Base-by-base conservation (phyloP, 2,113 vertebrate species). In the Kobus ellipsiprymnus region DNA sequence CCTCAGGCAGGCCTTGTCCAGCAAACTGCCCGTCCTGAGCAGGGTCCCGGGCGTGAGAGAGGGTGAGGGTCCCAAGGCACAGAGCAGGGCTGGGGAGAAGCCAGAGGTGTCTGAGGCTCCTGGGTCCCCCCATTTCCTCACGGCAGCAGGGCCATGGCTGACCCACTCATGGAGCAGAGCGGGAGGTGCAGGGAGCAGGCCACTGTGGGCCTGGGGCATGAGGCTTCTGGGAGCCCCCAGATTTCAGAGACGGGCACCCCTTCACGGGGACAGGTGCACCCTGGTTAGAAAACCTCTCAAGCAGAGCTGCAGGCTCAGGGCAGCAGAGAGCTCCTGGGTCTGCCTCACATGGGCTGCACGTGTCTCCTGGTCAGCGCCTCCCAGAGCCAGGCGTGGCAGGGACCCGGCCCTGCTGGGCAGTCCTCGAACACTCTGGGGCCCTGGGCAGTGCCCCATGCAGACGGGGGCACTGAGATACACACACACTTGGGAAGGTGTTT, bases 171-270 rank as follows among this genome's bases (percentile, higher is more conserved):
- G 14, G 36, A 27, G 8, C 17, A n/a, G 59, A n/a, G 46, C 29
- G 5, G 57, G 36, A 23, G 33, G 48, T n/a, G 80, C 9, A 1
- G n/a, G 13, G 46, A 33, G 2, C 0, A 10, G 64, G 67, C 71
- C 50, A 1, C 16, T 2, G 0, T 55, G 46, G 17, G 16, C 17
- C 48, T n/a, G 46, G 17, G 27, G 27, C 3, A 23, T 1, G 0
- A 27, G 80, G n/a, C 11, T 0, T 0, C 15, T 33, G 36, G 27
- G 67, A 11, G 21, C 27, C 50, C 64, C 19, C 1, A 9, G 36
- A 44, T 17, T 57, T 57, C 29, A 62, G 60, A 62, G 60, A 30
- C 0, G 29, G 13, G 29, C 29, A 30, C 60, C 60, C 29, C 29
- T 62, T 62, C 60, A 15, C 0, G 1, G 87, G 55, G 8, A 8